These are phyloP conservation scores for Calephelis nemesis DNA, from an alignment of 1,140 invertebrate species.

Conservation along the genomic window DNA sequence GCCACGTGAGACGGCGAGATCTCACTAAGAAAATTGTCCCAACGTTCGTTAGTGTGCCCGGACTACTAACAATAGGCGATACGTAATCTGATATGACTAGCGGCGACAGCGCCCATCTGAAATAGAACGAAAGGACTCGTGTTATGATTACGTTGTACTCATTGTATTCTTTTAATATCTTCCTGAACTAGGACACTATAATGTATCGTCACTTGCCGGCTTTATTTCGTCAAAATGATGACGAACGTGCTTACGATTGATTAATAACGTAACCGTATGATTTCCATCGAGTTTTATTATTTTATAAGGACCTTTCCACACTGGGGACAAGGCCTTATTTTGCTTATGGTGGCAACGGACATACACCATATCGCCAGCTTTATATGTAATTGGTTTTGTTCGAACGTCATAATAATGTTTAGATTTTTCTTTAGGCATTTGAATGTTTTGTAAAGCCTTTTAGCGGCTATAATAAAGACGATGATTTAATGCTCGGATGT, in stretches of 20 bases:
- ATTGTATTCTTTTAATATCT: neutral
- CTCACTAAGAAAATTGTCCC: no score
- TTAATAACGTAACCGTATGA: conserved; percentile 20
- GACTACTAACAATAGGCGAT: neutral
- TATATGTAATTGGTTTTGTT: conserved; percentile 13
- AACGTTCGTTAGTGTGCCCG: no score
- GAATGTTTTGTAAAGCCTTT: conserved; percentile 27
- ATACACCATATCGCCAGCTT: conserved; percentile 21
- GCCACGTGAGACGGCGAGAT: no score
- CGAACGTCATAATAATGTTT: conserved; percentile 25
- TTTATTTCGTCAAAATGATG: conserved; percentile 21
- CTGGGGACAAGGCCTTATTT: conserved; percentile 20
- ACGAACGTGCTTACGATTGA: conserved; percentile 23
- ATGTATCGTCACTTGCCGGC: neutral
- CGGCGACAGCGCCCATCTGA: neutral
- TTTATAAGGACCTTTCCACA: conserved; percentile 20
- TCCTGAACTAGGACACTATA: neutral
- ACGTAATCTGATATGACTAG: neutral
- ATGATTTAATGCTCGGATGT: conserved; percentile 22
- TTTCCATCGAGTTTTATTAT: conserved; percentile 19
- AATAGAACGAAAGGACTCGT: neutral
- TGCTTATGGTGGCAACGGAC: conserved; percentile 19
- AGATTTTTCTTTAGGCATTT: conserved; percentile 24
- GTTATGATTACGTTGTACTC: conserved; percentile 4
- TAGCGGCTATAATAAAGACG: conserved; percentile 20